Evolutionary conservation across 2,797 vertebrate species (phyloP), one percentile per base, ranked within the genome.

Genomic region (Poecilia wingei): DNA sequence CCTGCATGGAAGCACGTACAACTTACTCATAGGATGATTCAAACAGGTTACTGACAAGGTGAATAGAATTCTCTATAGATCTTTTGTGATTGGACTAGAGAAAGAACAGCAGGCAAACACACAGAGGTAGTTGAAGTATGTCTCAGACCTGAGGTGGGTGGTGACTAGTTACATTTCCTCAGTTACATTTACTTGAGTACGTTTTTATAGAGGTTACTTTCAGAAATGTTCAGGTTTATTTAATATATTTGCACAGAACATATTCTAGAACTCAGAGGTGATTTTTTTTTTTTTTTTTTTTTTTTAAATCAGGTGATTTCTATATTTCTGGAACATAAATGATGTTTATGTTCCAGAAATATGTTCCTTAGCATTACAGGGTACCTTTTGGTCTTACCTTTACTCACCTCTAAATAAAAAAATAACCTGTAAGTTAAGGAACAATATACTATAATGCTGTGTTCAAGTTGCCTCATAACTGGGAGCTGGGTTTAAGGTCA

Each of bases 1-100:
- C 75, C 77, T 68, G 47, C 46, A 28, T 46, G 46, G 33, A 31
- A 55, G 39, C 4, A 22, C 25, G 12, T n/a, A 31, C 14, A 51
- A 31, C 47, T 49, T 66, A 57, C 7, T 57, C 31, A 14, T 14
- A n/a, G 49, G 75, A 68, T 55, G 39, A 41, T 78, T 76, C 69
- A 55, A 69, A 73, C 31, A 66, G 53, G 68, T 14, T 4, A 45
- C 47, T 22, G 75, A 39, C 20, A 28, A 55, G 25, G 2, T 33
- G 55, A 6, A 41, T n/a, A 74, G 31, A 55, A 25, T 76, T 71
- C 51, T 16, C 12, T 41, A 22, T n/a, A 46, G 77, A 31, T 33
- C 18, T 55, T 18, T 4, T 28, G n/a, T 9, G 61, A 70, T 46
- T 28, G 31, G 59, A 64, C 77, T 36, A 33, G 36, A 59, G 41